Evolutionary conservation across 2,113 vertebrate genomes (phyloP).

Genomic region (Monopterus albus): DNA sequence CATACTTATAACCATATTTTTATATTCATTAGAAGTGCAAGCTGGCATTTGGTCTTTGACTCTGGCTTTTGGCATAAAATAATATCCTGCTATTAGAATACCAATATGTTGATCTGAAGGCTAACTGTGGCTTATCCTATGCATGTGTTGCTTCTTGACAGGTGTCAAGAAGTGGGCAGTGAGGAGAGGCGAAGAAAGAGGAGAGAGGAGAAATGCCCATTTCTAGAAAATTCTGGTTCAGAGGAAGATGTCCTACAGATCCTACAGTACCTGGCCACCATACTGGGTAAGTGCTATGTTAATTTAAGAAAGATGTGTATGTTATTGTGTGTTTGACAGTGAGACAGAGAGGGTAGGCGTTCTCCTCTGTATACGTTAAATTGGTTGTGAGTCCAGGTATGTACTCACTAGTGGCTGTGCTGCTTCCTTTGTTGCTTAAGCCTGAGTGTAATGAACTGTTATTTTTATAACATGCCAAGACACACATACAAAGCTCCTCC

Average conservation of each 20-base stretch:
- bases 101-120: not conserved
- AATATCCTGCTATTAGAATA: too few relatives aligned
- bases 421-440: not conserved
- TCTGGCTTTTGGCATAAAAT: too few relatives aligned
- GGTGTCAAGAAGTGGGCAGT: slow-evolving; percentile 88
- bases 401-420: too few relatives aligned
- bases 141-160: slow-evolving; percentile 61
- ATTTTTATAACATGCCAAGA: not conserved
- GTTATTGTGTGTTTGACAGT: not conserved
- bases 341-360: too few relatives aligned
- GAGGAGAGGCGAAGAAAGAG: slow-evolving; percentile 87
- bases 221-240: slow-evolving; percentile 87
- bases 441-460: slow-evolving; percentile 7
- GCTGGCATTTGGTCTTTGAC: too few relatives aligned
- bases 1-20: too few relatives aligned
- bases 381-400: too few relatives aligned
- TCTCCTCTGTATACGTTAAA: too few relatives aligned
- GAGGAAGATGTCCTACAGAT: slow-evolving; percentile 96
- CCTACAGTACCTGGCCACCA: slow-evolving; percentile 92
- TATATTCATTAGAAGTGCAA: too few relatives aligned
- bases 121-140: not conserved
- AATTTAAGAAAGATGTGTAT: slow-evolving; percentile 43
- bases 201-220: slow-evolving; percentile 89
- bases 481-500: not conserved
- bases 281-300: slow-evolving; percentile 86